Base-by-base conservation (phyloP, 2,888 invertebrate species). In the Clunio marinus region DNA sequence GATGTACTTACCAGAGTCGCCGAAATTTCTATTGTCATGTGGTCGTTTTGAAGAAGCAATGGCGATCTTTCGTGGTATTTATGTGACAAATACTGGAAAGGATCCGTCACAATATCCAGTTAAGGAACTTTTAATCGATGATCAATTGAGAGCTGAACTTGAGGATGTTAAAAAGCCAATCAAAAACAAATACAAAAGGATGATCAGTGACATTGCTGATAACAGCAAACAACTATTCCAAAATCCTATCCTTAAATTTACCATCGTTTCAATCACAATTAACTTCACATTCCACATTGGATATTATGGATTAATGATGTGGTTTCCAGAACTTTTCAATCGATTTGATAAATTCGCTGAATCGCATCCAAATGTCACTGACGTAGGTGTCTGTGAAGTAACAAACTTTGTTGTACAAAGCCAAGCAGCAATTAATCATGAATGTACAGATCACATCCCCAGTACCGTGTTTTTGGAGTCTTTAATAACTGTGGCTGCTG, bases 291-390 rank as follows among this genome's bases (percentile, higher is more conserved):
- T 95, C 80, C 93, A 94, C 80, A 94, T 94, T 79, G 95, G 92
- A 86, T 96, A 94, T 78, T 96, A 96, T 77, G 95, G 95, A 46
- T 82, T 96, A 68, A 93, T 93, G 91, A 93, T 96, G 91, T 96
- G 96, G 96, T 94, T 95, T 80, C 95, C 95, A 0, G 94, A 95
- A 80, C 83, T 96, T 75, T 96, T 95, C 80, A 91, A 90, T 77
- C 88, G 94, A 59, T 92, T 91, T 77, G 91, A 92, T 79, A 89
- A 90, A 76, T 93, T 84, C 80, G 84, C 86, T 63, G 82, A 83
- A 66, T 80, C 82, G 32, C 85, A 88, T 78, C 86, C 88, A 63
- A 85, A 84, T 74, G 28, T 63, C 13, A 81, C 82, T 46, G 82
- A 81, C 68, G 66, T 55, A 32, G 85, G 84, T 73, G 88, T 90